Evolutionary conservation across 2,888 invertebrate genomes (phyloP), one percentile per base, ranked within the genome.

Genomic region (Neuroscelio doddi): DNA sequence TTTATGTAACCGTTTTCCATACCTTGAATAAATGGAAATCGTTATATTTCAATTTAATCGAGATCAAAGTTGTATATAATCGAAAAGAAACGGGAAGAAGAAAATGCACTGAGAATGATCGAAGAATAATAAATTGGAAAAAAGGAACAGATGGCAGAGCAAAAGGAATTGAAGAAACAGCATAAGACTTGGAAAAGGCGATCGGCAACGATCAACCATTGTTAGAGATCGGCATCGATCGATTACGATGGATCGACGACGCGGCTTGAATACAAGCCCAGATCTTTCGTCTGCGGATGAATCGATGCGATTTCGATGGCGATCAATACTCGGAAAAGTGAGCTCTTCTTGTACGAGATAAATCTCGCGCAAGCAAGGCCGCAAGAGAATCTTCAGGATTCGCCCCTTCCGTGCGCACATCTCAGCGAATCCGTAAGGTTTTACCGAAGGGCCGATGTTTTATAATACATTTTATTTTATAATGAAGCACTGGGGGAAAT

Each of bases 401-500:
- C 64, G 57, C 53, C 49, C 41, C 45, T 38, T 32, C 45, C 26
- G 45, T 44, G 44, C 49, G 47, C 14, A 50, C 55, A 30, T 45
- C 32, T 46, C 39, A 26, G 27, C 52, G 30, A 62, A 55, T 55
- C 55, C 53, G 55, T 49, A 47, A n/a, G n/a, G n/a, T n/a, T n/a
- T n/a, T n/a, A n/a, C n/a, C n/a, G 50, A 51, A 52, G 45, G 51
- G 38, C 34, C 53, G 55, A 57, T 61, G 61, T 65, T 65, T 65
- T 57, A 65, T 57, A 61, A 65, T 57, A 61, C 56, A 65, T 65
- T 65, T 65, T 53, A 61, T 65, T 65, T 65, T 65, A 65, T 61
- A 65, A 65, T 65, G 65, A 65, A 65, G 53, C 61, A 59, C 51
- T 46, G 12, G 65, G 46, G 46, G 32, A 61, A 61, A 66, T 61